Conservation (phyloP, 30 jellyfish, hydroid and myxozoan species). For the Hydra vulgaris region DNA sequence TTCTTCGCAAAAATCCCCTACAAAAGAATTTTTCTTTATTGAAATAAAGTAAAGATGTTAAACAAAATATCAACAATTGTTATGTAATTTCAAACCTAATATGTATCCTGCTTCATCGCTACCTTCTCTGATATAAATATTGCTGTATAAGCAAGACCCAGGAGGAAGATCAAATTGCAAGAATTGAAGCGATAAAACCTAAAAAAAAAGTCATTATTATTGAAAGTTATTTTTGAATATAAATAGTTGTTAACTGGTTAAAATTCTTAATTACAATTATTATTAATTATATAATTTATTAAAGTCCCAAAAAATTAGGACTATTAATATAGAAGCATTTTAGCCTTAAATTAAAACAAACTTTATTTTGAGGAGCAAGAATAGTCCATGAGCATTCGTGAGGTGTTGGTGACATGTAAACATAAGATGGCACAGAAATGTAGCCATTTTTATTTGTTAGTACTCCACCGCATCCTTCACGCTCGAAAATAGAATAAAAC, state of each 20-base stretch:
- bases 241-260: too few relatives aligned
- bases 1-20: constrained; percentile 81
- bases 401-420: constrained; percentile 34
- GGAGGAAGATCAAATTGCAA: constrained; percentile 58
- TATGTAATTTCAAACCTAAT: too few relatives aligned
- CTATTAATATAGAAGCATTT: constrained; percentile 1
- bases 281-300: too few relatives aligned
- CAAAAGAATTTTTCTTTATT: too few relatives aligned
- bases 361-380: constrained; percentile 28
- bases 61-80: too few relatives aligned
- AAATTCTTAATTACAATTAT: too few relatives aligned
- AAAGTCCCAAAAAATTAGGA: too few relatives aligned
- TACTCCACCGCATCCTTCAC: constrained; percentile 54
- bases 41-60: too few relatives aligned
- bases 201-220: too few relatives aligned
- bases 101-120: constrained; percentile 18
- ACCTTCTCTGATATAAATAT: constrained; percentile 50
- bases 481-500: constrained; percentile 60
- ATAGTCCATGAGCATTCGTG: constrained; percentile 60
- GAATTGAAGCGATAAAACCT: constrained; percentile 12
- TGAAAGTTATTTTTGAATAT: too few relatives aligned
- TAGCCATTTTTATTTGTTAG: constrained; percentile 32
- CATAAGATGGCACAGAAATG: constrained; percentile 50
- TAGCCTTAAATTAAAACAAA: constrained; percentile 5
- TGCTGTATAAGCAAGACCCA: constrained; percentile 65